phyloP scores from a whole-genome alignment of 2,888 invertebrate genomes.

The Cabera pusaria region DNA sequence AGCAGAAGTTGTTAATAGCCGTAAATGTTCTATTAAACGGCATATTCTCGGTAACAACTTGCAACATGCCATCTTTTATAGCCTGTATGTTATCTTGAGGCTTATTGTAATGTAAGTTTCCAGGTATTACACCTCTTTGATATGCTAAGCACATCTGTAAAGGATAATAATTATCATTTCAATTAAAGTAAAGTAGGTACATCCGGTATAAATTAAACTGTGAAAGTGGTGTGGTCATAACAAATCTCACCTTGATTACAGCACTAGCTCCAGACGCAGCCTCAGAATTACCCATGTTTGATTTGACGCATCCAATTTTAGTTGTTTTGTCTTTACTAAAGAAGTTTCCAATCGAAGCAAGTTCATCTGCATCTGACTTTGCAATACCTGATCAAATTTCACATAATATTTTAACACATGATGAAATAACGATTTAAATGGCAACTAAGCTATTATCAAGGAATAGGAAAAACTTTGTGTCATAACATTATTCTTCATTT shows the following conservation, averaged over 20 bases:
- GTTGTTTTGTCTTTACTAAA: slow-evolving; percentile 78
- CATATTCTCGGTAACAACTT: slow-evolving; percentile 42
- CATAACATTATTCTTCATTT: too few species aligned
- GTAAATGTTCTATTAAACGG: slow-evolving; percentile 43
- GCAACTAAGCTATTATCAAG: too few species aligned
- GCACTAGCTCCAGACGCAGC: slow-evolving; percentile 64
- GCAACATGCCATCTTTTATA: slow-evolving; percentile 41
- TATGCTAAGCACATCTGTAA: slow-evolving; percentile 55
- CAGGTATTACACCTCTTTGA: slow-evolving; percentile 47
- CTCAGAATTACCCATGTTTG: slow-evolving; percentile 57
- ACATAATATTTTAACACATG: too few species aligned
- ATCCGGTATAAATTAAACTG: too few species aligned
- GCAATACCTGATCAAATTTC: too few species aligned
- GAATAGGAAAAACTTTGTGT: too few species aligned
- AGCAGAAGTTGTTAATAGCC: slow-evolving; percentile 49
- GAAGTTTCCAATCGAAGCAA: slow-evolving; percentile 81
- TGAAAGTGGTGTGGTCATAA: too few species aligned
- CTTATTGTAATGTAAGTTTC: slow-evolving; percentile 47
- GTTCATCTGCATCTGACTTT: slow-evolving; percentile 85
- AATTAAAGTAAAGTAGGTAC: too few species aligned
- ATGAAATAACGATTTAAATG: too few species aligned
- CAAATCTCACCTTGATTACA: slow-evolving; percentile 84
- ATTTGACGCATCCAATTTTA: slow-evolving; percentile 67
- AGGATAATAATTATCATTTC: too few species aligned
- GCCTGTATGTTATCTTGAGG: slow-evolving; percentile 39